Conservation (phyloP, 35 echinoderm and acorn worm genomes). For the Eucidaris tribuloides region DNA sequence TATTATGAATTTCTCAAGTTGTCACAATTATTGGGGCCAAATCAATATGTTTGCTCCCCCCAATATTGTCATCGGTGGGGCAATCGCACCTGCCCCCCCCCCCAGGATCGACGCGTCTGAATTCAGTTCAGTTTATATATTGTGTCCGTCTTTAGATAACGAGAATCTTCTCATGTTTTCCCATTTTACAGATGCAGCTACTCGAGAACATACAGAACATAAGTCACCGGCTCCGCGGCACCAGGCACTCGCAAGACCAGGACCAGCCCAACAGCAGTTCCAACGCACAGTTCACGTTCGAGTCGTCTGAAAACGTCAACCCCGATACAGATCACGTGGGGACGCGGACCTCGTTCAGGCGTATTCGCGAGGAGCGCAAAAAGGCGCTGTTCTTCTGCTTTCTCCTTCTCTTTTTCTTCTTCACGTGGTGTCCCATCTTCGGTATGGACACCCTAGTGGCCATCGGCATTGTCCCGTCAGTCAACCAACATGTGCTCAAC, state of each 20-base stretch:
- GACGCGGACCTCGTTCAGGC: not conserved
- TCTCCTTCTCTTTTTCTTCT: slow-evolving; percentile 65
- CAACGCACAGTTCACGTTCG: not conserved
- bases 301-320: not conserved
- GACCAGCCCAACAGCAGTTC: not conserved
- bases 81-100: too few relatives aligned
- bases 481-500: slow-evolving; percentile 56
- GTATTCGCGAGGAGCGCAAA: slow-evolving; percentile 40
- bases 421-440: slow-evolving; percentile 68
- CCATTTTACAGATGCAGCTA: not conserved
- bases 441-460: slow-evolving; percentile 49
- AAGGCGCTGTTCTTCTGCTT: slow-evolving; percentile 66
- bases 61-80: too few relatives aligned
- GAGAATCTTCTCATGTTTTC: too few relatives aligned
- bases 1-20: too few relatives aligned
- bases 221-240: not conserved
- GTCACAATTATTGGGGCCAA: too few relatives aligned
- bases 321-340: not conserved
- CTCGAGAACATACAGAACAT: slow-evolving; percentile 2
- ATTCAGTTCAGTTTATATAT: too few relatives aligned
- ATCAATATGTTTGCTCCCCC: too few relatives aligned
- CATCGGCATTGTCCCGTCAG: slow-evolving; percentile 8
- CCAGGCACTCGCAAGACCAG: not conserved
- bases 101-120: too few relatives aligned
- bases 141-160: too few relatives aligned